These are phyloP conservation scores for Myotis findleyi DNA, from an alignment of 2,797 vertebrate species.

Conservation along the genomic window DNA sequence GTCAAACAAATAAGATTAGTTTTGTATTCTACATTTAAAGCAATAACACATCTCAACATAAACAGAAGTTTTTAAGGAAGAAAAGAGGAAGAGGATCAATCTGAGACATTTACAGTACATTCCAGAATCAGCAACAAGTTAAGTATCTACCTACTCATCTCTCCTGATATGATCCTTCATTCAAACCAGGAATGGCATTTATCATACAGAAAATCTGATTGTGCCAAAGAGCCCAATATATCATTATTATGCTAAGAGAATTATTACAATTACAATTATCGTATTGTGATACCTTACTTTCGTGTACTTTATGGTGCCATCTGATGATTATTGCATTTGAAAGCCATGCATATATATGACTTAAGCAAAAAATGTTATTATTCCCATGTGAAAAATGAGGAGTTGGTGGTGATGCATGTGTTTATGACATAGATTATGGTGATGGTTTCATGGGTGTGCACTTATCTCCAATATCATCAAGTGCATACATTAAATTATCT, in stretches of 20 bases:
- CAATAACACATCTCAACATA: neutral
- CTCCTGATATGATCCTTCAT: neutral
- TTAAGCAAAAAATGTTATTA: neutral
- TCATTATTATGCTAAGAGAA: neutral
- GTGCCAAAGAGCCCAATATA: neutral
- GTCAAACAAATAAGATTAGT: neutral
- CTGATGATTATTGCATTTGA: neutral
- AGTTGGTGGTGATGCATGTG: neutral
- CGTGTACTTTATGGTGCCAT: neutral
- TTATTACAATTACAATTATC: neutral
- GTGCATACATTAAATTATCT: neutral
- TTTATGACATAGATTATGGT: neutral
- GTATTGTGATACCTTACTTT: neutral
- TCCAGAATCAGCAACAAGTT: neutral
- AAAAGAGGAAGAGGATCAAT: neutral
- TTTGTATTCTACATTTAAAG: constrained; percentile 18
- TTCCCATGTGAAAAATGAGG: neutral
- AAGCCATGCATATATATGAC: neutral
- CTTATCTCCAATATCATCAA: neutral
- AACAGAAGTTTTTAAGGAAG: neutral
- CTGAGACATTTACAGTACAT: neutral
- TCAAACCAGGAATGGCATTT: neutral
- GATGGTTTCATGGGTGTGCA: neutral
- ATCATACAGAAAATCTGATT: neutral
- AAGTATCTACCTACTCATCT: neutral